Conservation (phyloP, 1,140 invertebrate genomes). For the Meloidogyne chitwoodi region DNA sequence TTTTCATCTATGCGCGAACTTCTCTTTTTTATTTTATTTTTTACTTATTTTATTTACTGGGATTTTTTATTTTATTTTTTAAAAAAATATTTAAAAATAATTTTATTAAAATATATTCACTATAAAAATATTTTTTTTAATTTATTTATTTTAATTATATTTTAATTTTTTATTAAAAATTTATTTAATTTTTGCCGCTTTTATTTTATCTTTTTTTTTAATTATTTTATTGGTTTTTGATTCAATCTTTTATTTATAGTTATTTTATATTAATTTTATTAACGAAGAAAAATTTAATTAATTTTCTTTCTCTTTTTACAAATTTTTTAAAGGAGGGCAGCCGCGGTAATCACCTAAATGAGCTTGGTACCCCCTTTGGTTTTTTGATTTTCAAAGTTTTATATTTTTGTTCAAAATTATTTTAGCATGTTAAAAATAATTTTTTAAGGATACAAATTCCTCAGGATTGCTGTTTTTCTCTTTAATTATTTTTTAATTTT, state of each 20-base stretch:
- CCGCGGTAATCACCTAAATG: too few species aligned
- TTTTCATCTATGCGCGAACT: not conserved
- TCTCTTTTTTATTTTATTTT: not conserved
- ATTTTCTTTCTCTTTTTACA: not conserved
- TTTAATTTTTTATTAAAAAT: not conserved
- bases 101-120: too few species aligned
- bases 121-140: too few species aligned
- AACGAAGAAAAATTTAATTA: not conserved
- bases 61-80: not conserved
- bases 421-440: too few species aligned
- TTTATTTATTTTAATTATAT: not conserved
- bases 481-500: too few species aligned
- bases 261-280: not conserved
- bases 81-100: not conserved
- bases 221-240: not conserved
- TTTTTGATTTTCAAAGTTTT: too few species aligned
- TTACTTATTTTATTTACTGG: not conserved
- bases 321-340: too few species aligned
- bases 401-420: too few species aligned
- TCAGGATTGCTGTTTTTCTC: too few species aligned
- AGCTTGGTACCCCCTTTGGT: too few species aligned
- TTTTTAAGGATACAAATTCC: too few species aligned
- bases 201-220: not conserved
- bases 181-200: not conserved
- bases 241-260: not conserved